A percentile compares a stretch with the other conserved stretches of the same genome.
Evolutionary conservation across 2,888 invertebrate genomes (phyloP).

Genomic region (Eustalomyia histrio): DNA sequence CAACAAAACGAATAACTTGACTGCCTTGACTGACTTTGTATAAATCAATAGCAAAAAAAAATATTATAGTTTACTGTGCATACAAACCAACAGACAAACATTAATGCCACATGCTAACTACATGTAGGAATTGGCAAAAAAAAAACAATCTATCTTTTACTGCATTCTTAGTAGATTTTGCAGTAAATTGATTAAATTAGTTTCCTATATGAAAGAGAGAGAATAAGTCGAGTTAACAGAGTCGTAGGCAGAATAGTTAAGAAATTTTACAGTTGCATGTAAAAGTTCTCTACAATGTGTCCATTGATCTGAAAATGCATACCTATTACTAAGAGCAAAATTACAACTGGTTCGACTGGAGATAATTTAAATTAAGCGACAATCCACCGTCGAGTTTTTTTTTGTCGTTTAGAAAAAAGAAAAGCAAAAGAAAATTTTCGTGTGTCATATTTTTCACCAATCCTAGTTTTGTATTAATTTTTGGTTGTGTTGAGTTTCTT

Average conservation of each 20-base stretch:
- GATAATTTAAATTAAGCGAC: too few relatives aligned
- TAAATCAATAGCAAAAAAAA: conserved; percentile 51
- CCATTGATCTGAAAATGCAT: too few relatives aligned
- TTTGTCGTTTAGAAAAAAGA: too few relatives aligned
- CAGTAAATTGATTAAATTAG: conserved; percentile 63
- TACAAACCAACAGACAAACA: not conserved
- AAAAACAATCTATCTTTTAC: conserved; percentile 52
- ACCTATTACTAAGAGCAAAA: too few relatives aligned
- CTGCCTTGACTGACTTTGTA: conserved; percentile 44
- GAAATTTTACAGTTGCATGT: not conserved
- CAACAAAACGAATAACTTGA: conserved; percentile 11
- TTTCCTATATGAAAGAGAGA: not conserved
- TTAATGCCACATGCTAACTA: not conserved
- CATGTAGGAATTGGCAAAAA: not conserved
- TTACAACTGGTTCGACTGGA: too few relatives aligned
- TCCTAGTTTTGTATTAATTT: too few relatives aligned
- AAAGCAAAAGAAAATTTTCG: too few relatives aligned
- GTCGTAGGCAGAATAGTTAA: not conserved
- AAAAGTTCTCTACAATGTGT: too few relatives aligned
- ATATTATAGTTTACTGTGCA: conserved; percentile 4
- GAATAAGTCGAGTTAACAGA: not conserved
- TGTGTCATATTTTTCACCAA: too few relatives aligned
- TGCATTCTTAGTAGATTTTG: conserved; percentile 62
- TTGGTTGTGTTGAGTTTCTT: too few relatives aligned
- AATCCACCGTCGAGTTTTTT: too few relatives aligned